Evolutionary conservation across 2,888 invertebrate genomes (phyloP), one percentile per base, ranked within the genome.

Genomic region (Hypselothyrea guttata): DNA sequence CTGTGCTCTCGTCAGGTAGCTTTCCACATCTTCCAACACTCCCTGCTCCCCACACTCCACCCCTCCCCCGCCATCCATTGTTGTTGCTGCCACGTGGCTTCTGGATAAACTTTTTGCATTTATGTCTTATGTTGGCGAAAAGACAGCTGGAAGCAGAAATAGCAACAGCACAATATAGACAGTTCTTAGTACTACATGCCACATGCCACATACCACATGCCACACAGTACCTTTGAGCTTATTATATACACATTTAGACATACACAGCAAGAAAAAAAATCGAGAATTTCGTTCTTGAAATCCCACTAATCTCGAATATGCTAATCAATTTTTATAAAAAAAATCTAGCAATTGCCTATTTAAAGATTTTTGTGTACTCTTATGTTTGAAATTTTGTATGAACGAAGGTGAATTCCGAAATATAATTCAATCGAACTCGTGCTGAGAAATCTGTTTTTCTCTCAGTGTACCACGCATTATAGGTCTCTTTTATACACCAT

Each of bases 31-130:
- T 37, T 35, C n/a, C 12, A n/a, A n/a, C n/a, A n/a, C 13, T 34
- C 22, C 28, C 41, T 22, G 2, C 9, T 31, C 31, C 9, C 31
- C 9, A 8, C 31, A 2, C 8, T 31, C 33, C 11, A 4, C 11
- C 11, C 33, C 11, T 9, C 11, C 9, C 4, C 11, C 33, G 28
- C 52, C 16, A 12, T 33, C 35, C 13, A 31, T 27, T 34, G n/a
- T 34, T 30, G 22, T 15, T 7, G 5, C 11, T 12, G 12, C 42
- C 30, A 8, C 31, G 33, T 27, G 44, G 28, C 31, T 15, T 30
- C 31, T 33, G 40, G 4, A 28, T 34, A 37, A 78, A 75, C 53
- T 75, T 78, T 75, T 78, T 66, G 60, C 69, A 72, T 75, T 22
- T 74, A 71, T 59, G 61, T 57, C 49, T 52, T 47, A 71, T 52